A percentile compares a stretch with the other conserved stretches of the same genome.
Evolutionary conservation across 2,113 vertebrate species (phyloP).

Genomic region (Silurus meridionalis): DNA sequence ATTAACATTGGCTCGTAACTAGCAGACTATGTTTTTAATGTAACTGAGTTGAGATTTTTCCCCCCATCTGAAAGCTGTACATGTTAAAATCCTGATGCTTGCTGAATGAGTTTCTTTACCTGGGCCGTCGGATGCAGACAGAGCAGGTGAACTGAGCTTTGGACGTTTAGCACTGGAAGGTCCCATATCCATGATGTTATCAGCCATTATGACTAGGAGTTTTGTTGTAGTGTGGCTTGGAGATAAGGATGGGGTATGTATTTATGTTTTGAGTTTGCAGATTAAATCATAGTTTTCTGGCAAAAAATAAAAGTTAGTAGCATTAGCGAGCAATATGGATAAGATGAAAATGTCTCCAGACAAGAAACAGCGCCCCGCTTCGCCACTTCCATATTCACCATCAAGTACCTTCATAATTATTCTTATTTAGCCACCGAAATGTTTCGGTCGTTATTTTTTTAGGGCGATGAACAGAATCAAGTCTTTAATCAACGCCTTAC

Average conservation of each 20-base stretch:
- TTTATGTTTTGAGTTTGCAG: neutral
- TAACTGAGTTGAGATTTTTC: neutral
- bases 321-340: slow-evolving; percentile 61
- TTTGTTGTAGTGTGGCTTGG: slow-evolving; percentile 7
- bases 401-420: slow-evolving; percentile 80
- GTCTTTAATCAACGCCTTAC: slow-evolving; percentile 56
- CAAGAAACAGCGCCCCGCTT: slow-evolving; percentile 86
- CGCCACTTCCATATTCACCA: slow-evolving; percentile 77
- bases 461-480: slow-evolving; percentile 22
- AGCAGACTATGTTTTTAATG: neutral
- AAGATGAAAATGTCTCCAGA: slow-evolving; percentile 69
- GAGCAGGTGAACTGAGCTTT: slow-evolving; percentile 90
- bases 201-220: slow-evolving; percentile 79
- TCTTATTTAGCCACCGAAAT: slow-evolving; percentile 65
- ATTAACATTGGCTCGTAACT: neutral
- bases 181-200: slow-evolving; percentile 92
- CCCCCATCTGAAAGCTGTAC: neutral
- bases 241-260: neutral
- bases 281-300: slow-evolving; percentile 7
- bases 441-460: slow-evolving; percentile 51
- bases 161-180: slow-evolving; percentile 90
- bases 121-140: slow-evolving; percentile 87
- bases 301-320: slow-evolving; percentile 35
- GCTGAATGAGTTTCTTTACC: slow-evolving; percentile 71
- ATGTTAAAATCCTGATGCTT: neutral